These are phyloP conservation scores for Ophion ellenae DNA, from an alignment of 2,888 invertebrate genomes.

Conservation along the genomic window DNA sequence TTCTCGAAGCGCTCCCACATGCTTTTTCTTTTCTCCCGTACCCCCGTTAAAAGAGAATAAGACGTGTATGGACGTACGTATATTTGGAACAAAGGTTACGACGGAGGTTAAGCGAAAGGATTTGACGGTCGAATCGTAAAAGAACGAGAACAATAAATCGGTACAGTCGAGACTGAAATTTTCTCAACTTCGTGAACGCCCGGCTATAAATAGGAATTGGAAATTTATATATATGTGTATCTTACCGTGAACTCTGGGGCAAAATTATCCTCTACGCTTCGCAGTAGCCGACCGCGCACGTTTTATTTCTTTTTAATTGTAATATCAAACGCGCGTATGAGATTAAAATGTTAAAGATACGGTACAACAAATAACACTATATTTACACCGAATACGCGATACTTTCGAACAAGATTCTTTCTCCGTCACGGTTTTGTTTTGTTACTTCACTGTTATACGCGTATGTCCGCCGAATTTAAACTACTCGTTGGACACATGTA, in stretches of 20 bases:
- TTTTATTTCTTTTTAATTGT: constrained; percentile 15
- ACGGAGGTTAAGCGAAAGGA: background rate
- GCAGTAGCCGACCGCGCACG: constrained; percentile 49
- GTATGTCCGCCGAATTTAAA: constrained; percentile 50
- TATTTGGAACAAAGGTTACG: background rate
- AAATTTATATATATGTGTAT: constrained; percentile 73
- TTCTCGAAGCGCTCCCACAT: constrained; percentile 2
- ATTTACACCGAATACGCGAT: constrained; percentile 57
- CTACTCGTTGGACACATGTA: constrained; percentile 29
- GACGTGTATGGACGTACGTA: background rate
- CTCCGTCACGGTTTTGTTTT: background rate
- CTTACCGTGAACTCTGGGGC: constrained; percentile 81
- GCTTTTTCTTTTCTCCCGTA: constrained; percentile 7
- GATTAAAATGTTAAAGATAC: constrained; percentile 30
- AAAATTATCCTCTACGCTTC: constrained; percentile 73
- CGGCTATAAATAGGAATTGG: constrained; percentile 77
- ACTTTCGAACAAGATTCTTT: background rate
- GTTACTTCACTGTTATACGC: constrained; percentile 69
- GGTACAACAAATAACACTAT: constrained; percentile 19
- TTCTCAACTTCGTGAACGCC: constrained; percentile 53
- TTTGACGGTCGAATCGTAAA: background rate
- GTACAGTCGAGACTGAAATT: background rate
- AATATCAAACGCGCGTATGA: constrained; percentile 28
- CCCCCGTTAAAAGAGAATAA: background rate
- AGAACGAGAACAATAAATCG: constrained; percentile 20